Conservation (phyloP, 2,888 invertebrate genomes). For the Drosophila peninsularis region DNA sequence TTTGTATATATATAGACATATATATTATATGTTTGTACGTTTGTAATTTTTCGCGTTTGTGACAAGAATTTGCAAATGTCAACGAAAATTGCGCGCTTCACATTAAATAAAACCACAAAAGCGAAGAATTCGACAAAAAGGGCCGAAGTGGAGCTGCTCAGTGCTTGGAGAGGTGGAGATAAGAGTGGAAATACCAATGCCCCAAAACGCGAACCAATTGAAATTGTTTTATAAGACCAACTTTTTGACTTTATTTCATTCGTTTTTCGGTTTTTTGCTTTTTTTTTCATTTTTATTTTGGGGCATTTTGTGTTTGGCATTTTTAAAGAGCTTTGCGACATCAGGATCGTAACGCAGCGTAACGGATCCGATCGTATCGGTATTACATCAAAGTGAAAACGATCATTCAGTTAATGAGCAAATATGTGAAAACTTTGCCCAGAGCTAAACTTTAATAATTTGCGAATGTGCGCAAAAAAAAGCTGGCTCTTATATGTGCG, state of each 20-base stretch:
- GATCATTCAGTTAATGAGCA: constrained; percentile 53
- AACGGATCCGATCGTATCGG: constrained; percentile 41
- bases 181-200: constrained; percentile 56
- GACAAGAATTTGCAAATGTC: constrained; percentile 83
- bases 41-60: constrained; percentile 58
- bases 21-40: constrained; percentile 20
- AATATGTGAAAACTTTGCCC: constrained; percentile 40
- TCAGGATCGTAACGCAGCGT: constrained; percentile 33
- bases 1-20: neutral
- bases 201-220: constrained; percentile 66
- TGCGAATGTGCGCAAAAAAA: constrained; percentile 6
- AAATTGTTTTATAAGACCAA: constrained; percentile 61
- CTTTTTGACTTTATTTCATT: constrained; percentile 19
- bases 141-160: constrained; percentile 37
- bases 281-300: constrained; percentile 35
- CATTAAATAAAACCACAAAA: constrained; percentile 46
- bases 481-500: neutral
- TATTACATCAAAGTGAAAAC: constrained; percentile 57
- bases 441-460: constrained; percentile 13
- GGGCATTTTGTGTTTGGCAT: constrained; percentile 70
- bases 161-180: neutral
- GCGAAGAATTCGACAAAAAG: constrained; percentile 65
- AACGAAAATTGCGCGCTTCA: constrained; percentile 69
- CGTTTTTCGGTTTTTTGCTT: constrained; percentile 21
- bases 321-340: constrained; percentile 44